Percentiles rank a stretch among this genome's conserved stretches.
These are phyloP conservation scores for Tachuris rubrigastra DNA, from an alignment of 2,113 vertebrate genomes.

Conservation along the genomic window DNA sequence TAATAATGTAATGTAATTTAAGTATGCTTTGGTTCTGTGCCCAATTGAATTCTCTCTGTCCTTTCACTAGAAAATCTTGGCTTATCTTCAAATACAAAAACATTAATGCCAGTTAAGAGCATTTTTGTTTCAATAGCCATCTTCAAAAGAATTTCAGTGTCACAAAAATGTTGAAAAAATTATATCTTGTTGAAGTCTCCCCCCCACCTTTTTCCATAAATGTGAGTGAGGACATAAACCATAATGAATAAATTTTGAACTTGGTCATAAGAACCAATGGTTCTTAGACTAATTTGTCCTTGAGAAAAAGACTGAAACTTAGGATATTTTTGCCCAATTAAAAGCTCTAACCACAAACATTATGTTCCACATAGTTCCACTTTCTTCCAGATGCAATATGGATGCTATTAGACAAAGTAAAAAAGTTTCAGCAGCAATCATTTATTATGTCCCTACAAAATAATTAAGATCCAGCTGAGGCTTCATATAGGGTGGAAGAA, in stretches of 20 bases:
- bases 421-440: background rate
- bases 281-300: background rate
- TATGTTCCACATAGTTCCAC: background rate
- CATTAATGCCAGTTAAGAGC: background rate
- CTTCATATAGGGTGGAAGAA: accelerated
- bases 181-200: background rate
- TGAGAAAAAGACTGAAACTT: background rate
- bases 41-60: background rate
- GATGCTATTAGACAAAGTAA: background rate
- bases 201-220: background rate
- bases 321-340: background rate
- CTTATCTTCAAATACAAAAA: background rate
- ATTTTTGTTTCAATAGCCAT: background rate
- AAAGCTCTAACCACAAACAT: background rate
- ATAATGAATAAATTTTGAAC: background rate
- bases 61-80: background rate
- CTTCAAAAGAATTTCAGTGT: background rate
- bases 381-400: background rate
- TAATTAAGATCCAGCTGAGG: background rate
- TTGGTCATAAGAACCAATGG: background rate
- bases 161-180: background rate
- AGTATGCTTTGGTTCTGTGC: background rate
- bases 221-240: background rate
- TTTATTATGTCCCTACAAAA: background rate
- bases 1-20: background rate